These are phyloP conservation scores for Ammodytes dubius DNA, from an alignment of 2,113 vertebrate species.

Conservation along the genomic window DNA sequence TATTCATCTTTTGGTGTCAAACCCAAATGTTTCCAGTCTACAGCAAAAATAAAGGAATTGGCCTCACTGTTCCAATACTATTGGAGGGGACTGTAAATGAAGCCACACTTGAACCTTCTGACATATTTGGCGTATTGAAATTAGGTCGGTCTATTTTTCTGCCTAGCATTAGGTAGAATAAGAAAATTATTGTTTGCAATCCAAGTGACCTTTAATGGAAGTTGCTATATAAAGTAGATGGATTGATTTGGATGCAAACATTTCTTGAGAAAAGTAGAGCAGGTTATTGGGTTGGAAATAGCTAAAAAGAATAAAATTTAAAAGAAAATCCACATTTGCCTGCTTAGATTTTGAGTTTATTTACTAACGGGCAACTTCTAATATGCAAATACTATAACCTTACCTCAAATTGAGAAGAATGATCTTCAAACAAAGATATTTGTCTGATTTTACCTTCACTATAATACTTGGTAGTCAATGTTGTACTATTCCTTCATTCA, in stretches of 20 bases:
- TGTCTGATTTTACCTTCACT: conserved; percentile 53
- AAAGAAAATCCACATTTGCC: conserved; percentile 23
- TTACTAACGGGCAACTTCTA: conserved; percentile 59
- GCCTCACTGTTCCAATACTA: no score
- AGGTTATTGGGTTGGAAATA: conserved; percentile 26
- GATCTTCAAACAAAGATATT: conserved; percentile 46
- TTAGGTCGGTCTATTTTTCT: conserved; percentile 32
- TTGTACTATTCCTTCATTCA: conserved; percentile 36
- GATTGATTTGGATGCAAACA: conserved; percentile 28
- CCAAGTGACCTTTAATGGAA: conserved; percentile 81
- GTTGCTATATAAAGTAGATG: conserved; percentile 26
- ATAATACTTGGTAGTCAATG: conserved; percentile 56
- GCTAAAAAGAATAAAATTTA: not conserved
- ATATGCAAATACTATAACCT: conserved; percentile 81
- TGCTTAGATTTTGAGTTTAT: conserved; percentile 46
- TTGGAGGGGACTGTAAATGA: no score
- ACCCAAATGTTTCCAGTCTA: no score
- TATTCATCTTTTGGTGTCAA: no score
- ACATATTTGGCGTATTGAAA: conserved; percentile 37
- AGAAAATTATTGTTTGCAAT: conserved; percentile 52
- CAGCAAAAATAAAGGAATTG: no score
- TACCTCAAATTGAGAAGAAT: conserved; percentile 75
- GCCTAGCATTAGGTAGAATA: conserved; percentile 44
- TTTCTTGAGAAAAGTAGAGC: conserved; percentile 31
- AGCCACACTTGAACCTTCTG: conserved; percentile 11